Conservation (phyloP, 2,113 vertebrate species). For the Dicaeum eximium region DNA sequence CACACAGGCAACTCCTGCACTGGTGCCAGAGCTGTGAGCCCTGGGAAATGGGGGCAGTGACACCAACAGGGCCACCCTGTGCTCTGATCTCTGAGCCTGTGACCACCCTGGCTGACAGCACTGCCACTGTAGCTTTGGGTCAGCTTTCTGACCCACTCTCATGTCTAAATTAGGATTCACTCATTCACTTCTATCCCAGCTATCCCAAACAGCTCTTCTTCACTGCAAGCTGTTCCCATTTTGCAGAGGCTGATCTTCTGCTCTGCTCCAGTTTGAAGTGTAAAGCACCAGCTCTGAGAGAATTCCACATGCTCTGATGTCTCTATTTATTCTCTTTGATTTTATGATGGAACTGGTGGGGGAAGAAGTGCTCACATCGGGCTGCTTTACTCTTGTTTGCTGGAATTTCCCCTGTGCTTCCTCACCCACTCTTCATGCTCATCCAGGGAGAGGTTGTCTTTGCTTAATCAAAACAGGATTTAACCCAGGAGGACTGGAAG, state of each 20-base stretch:
- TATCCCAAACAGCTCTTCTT: neutral
- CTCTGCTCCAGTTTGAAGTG: neutral
- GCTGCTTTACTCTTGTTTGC: neutral
- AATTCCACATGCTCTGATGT: neutral
- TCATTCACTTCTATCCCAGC: neutral
- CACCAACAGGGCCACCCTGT: neutral
- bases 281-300: neutral
- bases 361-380: neutral
- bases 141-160: neutral
- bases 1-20: neutral
- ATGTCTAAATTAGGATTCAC: neutral
- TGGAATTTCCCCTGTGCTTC: neutral
- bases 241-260: neutral
- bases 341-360: neutral
- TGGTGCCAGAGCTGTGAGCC: neutral
- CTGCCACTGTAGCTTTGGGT: rapidly evolving
- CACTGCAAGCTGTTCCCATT: neutral
- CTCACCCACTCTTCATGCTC: neutral
- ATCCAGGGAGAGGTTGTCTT: neutral
- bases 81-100: neutral
- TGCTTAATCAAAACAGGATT: neutral
- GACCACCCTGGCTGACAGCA: neutral
- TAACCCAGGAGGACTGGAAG: neutral
- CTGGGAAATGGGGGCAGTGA: neutral
- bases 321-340: neutral